These are phyloP conservation scores for Sciurus carolinensis DNA, from an alignment of 2,797 vertebrate species.

Conservation along the genomic window DNA sequence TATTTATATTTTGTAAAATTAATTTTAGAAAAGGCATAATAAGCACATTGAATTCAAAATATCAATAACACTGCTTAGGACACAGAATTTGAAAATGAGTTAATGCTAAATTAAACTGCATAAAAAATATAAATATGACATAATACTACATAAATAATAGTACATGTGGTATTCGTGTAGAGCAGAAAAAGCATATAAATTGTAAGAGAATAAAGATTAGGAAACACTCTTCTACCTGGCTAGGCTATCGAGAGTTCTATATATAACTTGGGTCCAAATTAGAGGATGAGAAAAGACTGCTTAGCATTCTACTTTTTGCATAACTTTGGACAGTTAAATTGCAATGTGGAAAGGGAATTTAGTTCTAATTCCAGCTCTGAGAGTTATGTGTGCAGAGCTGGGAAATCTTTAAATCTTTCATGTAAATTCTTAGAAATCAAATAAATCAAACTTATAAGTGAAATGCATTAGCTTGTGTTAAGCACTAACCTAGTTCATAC, in stretches of 20 bases:
- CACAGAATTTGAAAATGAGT: background rate
- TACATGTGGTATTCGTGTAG: background rate
- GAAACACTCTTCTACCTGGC: background rate
- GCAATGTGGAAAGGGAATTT: background rate
- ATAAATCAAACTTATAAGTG: background rate
- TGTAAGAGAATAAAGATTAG: background rate
- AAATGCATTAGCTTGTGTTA: slow-evolving; percentile 9
- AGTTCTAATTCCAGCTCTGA: background rate
- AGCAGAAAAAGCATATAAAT: background rate
- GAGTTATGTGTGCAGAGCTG: background rate
- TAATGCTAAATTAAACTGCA: background rate
- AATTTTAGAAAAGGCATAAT: background rate
- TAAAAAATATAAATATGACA: background rate
- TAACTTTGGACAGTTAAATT: background rate
- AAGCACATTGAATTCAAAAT: background rate
- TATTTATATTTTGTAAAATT: slow-evolving; percentile 1
- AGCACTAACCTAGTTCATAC: background rate
- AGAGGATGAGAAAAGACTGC: background rate
- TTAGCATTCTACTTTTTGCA: background rate
- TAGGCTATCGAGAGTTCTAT: background rate
- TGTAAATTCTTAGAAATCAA: slow-evolving; percentile 11
- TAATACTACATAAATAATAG: background rate
- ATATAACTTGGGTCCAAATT: background rate
- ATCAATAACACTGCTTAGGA: background rate
- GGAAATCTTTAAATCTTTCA: background rate